Conservation (phyloP, 1,140 invertebrate species). For the silkworm (Bombyx mori) region ASM3026992v2 NC_085132.1:4188501-4189000, state of each 20-base stretch:
- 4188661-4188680: too few relatives aligned
- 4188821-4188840: conserved; percentile 52
- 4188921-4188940: conserved; percentile 62
- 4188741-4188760: background rate
- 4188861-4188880: conserved; percentile 41
- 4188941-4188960: conserved; percentile 55
- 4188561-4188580: too few relatives aligned
- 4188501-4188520: too few relatives aligned
- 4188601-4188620: too few relatives aligned
- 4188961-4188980: conserved; percentile 63
- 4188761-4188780: conserved; percentile 13
- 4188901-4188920: conserved; percentile 52
- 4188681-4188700: too few relatives aligned
- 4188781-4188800: conserved; percentile 28
- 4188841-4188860: conserved; percentile 47
- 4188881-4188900: conserved; percentile 49
- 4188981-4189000: conserved; percentile 67
- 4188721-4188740: too few relatives aligned
- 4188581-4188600: too few relatives aligned
- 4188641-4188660: too few relatives aligned
- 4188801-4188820: conserved; percentile 12
- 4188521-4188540: too few relatives aligned
- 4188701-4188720: too few relatives aligned
- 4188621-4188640: too few relatives aligned
- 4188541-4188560: too few relatives aligned